Base-by-base conservation (phyloP, 1,140 invertebrate species). In the Sitophilus oryzae region DNA sequence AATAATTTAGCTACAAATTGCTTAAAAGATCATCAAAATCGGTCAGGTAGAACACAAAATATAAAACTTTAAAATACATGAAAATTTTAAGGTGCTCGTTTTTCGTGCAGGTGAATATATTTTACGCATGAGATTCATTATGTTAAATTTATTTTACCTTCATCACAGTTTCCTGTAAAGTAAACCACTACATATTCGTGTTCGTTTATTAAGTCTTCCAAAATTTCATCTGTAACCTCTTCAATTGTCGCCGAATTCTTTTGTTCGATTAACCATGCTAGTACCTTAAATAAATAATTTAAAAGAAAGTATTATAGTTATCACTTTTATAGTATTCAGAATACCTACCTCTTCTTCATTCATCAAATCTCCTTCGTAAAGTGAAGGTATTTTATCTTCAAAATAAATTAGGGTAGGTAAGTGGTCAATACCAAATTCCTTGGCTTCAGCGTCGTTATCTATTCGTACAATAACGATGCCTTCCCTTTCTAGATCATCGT, bases 131-230 rank as follows among this genome's bases (percentile, higher is more conserved):
- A n/a, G n/a, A n/a, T n/a, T n/a, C n/a, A n/a, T n/a, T n/a, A n/a
- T n/a, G n/a, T n/a, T n/a, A n/a, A n/a, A n/a, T n/a, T n/a, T n/a
- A n/a, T n/a, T 5, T 30, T 15, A 45, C 44, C 44, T 53, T 91
- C 87, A 61, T 92, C 88, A 66, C 91, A 94, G 42, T 84, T 84
- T 21, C 90, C 89, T 73, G 91, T 94, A 73, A 95, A 94, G 67
- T 92, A 93, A 16, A 93, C 91, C 16, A 92, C 91, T 11, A 96
- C 90, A 71, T 94, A 94, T 80, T 93, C 91, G 66, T 93, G 88
- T 64, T 92, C 88, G 59, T 89, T 85, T 61, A 95, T 91, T 5
- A 96, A 77, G 67, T 88, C 86, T 58, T 82, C 78, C 14, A 95
- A 73, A 66, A 94, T 94, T 76, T 94, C 90, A 70, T 94, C 91